These are phyloP conservation scores for Drosophila paulistorum DNA, from an alignment of 1,140 invertebrate species.

Conservation along the genomic window DNA sequence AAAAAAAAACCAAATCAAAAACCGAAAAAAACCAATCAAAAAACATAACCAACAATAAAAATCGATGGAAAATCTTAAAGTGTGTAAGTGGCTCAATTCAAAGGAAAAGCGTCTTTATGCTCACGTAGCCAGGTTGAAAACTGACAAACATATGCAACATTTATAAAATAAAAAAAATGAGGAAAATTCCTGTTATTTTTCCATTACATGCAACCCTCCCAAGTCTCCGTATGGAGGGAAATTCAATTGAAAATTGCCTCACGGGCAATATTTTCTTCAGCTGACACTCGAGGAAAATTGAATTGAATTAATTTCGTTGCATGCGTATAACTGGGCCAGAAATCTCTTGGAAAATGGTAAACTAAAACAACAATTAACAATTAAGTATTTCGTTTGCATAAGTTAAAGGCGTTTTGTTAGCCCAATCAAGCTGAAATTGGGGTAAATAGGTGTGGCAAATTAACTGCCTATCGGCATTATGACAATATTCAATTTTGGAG, in stretches of 20 bases:
- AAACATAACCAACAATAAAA: slow-evolving; percentile 37
- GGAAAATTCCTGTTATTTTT: slow-evolving; percentile 15
- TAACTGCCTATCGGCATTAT: slow-evolving; percentile 35
- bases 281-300: slow-evolving; percentile 34
- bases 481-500: slow-evolving; percentile 47
- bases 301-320: slow-evolving; percentile 48
- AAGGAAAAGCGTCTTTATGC: slow-evolving; percentile 21
- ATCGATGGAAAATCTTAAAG: slow-evolving; percentile 64
- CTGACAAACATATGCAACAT: slow-evolving; percentile 55
- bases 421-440: slow-evolving; percentile 9
- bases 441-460: slow-evolving; percentile 36
- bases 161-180: neutral
- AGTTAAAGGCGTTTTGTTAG: slow-evolving; percentile 44
- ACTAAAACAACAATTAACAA: slow-evolving; percentile 14
- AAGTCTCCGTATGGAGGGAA: slow-evolving; percentile 7
- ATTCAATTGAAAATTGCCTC: slow-evolving; percentile 58
- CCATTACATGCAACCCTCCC: neutral
- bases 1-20: slow-evolving; percentile 33
- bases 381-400: neutral
- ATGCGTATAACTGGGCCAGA: slow-evolving; percentile 4
- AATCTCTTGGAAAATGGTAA: neutral
- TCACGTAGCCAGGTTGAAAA: slow-evolving; percentile 46
- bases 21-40: slow-evolving; percentile 36
- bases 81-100: slow-evolving; percentile 71
- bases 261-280: slow-evolving; percentile 29